Evolutionary conservation across 2,113 vertebrate genomes (phyloP), one percentile per base, ranked within the genome.

Genomic region (Ceuthmochares aereus): DNA sequence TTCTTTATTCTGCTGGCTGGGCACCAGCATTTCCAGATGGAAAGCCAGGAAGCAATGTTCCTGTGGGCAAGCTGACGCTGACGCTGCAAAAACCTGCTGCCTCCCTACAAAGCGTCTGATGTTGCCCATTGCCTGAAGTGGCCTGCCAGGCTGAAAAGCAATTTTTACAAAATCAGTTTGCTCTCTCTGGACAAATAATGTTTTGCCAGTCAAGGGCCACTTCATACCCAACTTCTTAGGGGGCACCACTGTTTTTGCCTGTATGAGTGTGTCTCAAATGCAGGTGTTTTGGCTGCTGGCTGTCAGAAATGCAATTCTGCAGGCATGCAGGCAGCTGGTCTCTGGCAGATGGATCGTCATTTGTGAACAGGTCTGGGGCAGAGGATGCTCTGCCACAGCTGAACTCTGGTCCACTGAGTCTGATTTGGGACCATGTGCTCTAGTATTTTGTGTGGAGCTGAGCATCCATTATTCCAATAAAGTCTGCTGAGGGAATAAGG

Each of bases 11-110:
- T 75, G 30, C 72, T 93, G 83, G 60, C 64, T 56, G 54, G 54
- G n/a, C 49, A 94, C 59, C 76, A 92, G 3, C 30, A 25, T 37
- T 78, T 93, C 56, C 92, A 96, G 88, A 92, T 84, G 93, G 66
- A 90, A 64, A 84, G 47, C 49, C 34, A 23, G 52, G 52, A 93
- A 78, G 52, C 72, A 84, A 67, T 1, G 12, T 63, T 67, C 25
- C 56, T 62, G 52, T 40, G 69, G 88, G 59, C 68, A 92, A 77
- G 76, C 49, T 77, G 43, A 4, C 2, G 58, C 90, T 91, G 90
- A 85, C 7, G 0, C 83, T 60, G 76, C 86, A 89, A 47, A 92
- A 72, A 21, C 58, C 52, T 1, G 3, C 40, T 36, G 32, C 47
- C 30, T 84, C 47, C 40, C 45, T 56, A 25, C 0, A 1, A 94